Base-by-base conservation (phyloP, 2,113 vertebrate genomes). In the Phalacrocorax aristotelis region DNA sequence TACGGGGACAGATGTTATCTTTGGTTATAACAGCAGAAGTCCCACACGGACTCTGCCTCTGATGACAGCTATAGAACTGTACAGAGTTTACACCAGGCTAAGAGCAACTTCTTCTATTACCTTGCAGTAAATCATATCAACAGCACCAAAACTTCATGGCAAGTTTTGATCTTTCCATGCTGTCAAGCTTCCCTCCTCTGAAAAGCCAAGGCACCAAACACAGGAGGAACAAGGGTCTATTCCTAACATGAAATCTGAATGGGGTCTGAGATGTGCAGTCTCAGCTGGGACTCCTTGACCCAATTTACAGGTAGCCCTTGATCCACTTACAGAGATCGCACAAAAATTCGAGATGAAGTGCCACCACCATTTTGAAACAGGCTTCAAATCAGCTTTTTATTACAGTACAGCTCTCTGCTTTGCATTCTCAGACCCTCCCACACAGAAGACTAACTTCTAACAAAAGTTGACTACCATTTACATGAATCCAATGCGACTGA, bases 251-350 rank as follows among this genome's bases (percentile, higher is more conserved):
- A 88, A 68, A 69, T 34, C 23, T 52, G 57, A 72, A 44, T 0
- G 1, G 32, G 26, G 6, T 32, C 52, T 0, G 1, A 83, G 49
- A 60, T 1, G 2, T 14, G 9, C 34, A 25, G 23, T 15, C 60
- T 46, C 18, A 70, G 20, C 27, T 7, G 29, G 26, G 38, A 48
- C 9, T 72, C 34, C 70, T 15, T 32, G 7, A 89, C 12, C 21
- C 30, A 48, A 21, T 61, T 48, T 23, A 32, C 38, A 57, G 38
- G 44, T 46, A 55, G 25, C 9, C 32, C 38, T 6, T 32, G 48
- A 72, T 25, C 20, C 61, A 21, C 10, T 83, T 64, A 51, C 7
- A 69, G 13, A 51, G 20, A 57, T 9, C 6, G 57, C 0, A 0
- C 13, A 17, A 52, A 71, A 83, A 69, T 20, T 38, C 48, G n/a